phyloP scores from a whole-genome alignment of 2,113 vertebrate species.

The Myrmophylax atrothorax region DNA sequence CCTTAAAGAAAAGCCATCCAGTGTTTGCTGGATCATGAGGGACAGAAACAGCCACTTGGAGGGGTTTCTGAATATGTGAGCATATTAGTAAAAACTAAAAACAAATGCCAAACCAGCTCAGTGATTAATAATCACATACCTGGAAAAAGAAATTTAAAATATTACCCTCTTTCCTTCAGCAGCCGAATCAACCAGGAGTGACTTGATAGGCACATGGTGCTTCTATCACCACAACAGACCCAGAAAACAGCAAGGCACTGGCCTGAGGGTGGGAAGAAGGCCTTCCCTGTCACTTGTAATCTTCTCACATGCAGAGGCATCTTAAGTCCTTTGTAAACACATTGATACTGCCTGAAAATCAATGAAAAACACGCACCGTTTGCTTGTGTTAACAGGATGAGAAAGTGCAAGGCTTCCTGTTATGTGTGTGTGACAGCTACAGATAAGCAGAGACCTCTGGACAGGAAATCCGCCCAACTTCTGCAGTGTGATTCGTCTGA shows the following conservation, averaged over 20 bases:
- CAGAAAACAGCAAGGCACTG: not conserved
- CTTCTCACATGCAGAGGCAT: conserved; percentile 46
- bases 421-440: conserved; percentile 81
- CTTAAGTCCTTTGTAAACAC: conserved; percentile 54
- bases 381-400: conserved; percentile 82
- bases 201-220: not conserved
- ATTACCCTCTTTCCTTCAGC: not conserved
- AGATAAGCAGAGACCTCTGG: conserved; percentile 81
- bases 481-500: conserved; percentile 73
- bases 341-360: conserved; percentile 54
- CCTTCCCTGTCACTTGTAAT: conserved; percentile 32
- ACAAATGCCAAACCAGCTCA: not conserved
- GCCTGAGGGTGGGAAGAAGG: not conserved
- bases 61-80: not conserved
- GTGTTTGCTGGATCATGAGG: not conserved
- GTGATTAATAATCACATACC: not conserved
- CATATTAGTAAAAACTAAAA: not conserved
- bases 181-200: not conserved
- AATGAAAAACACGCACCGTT: conserved; percentile 47
- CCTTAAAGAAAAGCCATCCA: not conserved
- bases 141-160: not conserved
- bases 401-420: conserved; percentile 87
- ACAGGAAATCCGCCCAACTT: conserved; percentile 84
- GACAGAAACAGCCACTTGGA: not conserved
- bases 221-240: not conserved